These are phyloP conservation scores for Epinotia nisella DNA, from an alignment of 2,888 invertebrate species.

Conservation along the genomic window DNA sequence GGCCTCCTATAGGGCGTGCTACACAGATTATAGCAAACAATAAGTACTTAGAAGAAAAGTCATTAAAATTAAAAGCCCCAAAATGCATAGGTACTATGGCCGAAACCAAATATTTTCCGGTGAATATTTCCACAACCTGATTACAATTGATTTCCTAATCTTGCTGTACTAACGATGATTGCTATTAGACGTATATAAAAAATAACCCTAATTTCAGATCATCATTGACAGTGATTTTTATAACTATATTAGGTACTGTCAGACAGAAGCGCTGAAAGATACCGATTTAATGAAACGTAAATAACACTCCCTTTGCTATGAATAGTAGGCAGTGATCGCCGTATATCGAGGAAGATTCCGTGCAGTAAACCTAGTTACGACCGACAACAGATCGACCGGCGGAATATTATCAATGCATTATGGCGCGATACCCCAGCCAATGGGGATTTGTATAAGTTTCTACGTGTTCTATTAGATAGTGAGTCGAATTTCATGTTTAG, in stretches of 20 bases:
- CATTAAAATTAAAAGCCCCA: neutral
- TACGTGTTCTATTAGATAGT: neutral
- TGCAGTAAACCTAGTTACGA: slow-evolving; percentile 37
- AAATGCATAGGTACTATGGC: neutral
- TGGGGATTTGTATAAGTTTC: neutral
- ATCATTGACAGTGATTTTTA: too few relatives aligned
- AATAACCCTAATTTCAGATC: too few relatives aligned
- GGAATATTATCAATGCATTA: slow-evolving; percentile 15
- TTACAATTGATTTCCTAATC: too few relatives aligned
- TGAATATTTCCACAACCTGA: too few relatives aligned
- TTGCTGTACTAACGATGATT: too few relatives aligned
- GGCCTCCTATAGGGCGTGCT: too few relatives aligned
- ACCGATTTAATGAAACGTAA: slow-evolving; percentile 13
- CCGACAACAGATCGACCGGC: slow-evolving; percentile 19
- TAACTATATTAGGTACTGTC: neutral
- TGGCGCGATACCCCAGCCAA: neutral
- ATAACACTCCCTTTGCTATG: neutral
- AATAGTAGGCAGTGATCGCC: slow-evolving; percentile 7
- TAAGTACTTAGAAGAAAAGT: too few relatives aligned
- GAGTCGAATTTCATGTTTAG: neutral
- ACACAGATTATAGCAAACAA: too few relatives aligned
- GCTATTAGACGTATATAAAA: too few relatives aligned
- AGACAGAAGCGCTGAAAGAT: neutral
- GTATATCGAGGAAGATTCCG: slow-evolving; percentile 35
- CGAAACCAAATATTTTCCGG: too few relatives aligned